These are phyloP conservation scores for Radopholus similis DNA, from an alignment of 1,140 invertebrate genomes.

Conservation along the genomic window DNA sequence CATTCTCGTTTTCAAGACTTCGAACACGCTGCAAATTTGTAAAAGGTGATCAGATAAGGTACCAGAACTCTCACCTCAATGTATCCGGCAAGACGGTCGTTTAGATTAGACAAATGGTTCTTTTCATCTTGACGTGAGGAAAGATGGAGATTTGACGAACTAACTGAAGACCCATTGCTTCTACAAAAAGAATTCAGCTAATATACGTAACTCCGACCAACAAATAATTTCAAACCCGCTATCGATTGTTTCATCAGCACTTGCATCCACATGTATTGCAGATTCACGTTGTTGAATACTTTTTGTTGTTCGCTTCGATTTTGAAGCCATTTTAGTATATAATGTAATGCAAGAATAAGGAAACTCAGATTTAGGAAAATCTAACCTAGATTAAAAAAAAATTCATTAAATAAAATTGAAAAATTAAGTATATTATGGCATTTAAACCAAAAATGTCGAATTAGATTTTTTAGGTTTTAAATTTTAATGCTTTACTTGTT, in stretches of 20 bases:
- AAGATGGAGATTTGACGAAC: conserved; percentile 2
- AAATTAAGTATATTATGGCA: too few species aligned
- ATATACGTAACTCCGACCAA: too few species aligned
- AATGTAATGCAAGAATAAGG: background rate
- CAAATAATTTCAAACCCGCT: background rate
- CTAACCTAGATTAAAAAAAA: background rate
- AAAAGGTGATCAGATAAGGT: background rate
- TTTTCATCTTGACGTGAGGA: conserved; percentile 36
- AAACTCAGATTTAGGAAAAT: background rate
- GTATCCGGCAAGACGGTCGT: conserved; percentile 43
- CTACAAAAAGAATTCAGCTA: background rate
- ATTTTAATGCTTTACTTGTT: too few species aligned
- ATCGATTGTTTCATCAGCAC: conserved; percentile 20
- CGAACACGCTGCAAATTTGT: conserved; percentile 35
- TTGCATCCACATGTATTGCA: conserved; percentile 17
- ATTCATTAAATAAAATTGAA: too few species aligned
- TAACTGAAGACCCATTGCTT: background rate
- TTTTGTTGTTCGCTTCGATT: background rate
- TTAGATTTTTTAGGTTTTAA: too few species aligned
- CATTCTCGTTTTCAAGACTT: conserved; percentile 37
- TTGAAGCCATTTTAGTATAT: conserved; percentile 6
- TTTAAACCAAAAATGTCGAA: too few species aligned
- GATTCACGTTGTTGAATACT: conserved; percentile 1
- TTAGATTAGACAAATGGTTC: conserved; percentile 37
- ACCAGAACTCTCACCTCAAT: conserved; percentile 29